Evolutionary conservation across 2,797 vertebrate species (phyloP).

Genomic region (Sternotherus odoratus): DNA sequence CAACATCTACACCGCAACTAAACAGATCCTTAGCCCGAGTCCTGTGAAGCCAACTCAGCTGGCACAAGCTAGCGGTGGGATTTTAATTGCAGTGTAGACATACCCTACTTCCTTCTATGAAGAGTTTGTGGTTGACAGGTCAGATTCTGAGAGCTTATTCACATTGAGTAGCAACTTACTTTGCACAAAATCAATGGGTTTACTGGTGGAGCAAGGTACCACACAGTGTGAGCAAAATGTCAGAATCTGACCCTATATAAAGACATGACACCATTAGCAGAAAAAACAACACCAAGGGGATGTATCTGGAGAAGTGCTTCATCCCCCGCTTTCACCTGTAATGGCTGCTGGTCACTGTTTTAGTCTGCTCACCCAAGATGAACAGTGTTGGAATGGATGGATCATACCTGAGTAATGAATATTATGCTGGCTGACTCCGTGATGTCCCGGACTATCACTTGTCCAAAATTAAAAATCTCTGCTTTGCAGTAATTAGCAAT

Average conservation of each 20-base stretch:
- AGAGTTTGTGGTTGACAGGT: not conserved
- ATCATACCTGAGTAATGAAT: conserved; percentile 71
- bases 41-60: not conserved
- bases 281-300: not conserved
- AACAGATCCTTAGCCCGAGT: not conserved
- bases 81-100: not conserved
- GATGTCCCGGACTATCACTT: conserved; percentile 64
- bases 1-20: not conserved
- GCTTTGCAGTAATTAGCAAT: conserved; percentile 63
- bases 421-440: conserved; percentile 46
- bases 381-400: not conserved
- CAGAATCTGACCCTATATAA: not conserved
- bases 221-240: not conserved
- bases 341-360: not conserved
- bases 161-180: not conserved
- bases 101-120: not conserved
- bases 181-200: not conserved
- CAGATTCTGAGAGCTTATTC: not conserved
- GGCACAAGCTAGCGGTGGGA: not conserved
- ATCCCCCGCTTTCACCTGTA: not conserved
- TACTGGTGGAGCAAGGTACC: not conserved
- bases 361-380: not conserved
- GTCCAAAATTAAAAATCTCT: conserved; percentile 61
- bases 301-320: conserved; percentile 10
- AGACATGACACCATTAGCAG: conserved; percentile 4